Percentiles rank a stretch among this genome's conserved stretches.
Evolutionary conservation across 2,113 vertebrate genomes (phyloP).

Genomic region (Pomatorhinus ruficollis): DNA sequence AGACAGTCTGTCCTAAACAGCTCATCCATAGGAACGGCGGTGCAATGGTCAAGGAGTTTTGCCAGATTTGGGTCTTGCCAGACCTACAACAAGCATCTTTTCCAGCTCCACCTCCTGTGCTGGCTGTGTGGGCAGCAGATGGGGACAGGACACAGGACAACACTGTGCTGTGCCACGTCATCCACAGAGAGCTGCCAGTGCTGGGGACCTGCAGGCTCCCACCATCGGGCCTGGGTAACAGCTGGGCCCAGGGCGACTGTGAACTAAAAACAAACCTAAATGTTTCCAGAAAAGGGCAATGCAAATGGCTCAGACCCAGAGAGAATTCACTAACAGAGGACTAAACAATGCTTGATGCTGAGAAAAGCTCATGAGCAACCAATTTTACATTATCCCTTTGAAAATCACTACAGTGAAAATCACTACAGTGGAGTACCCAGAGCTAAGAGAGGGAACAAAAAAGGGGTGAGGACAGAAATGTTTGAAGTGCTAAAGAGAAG

Average conservation of each 20-base stretch:
- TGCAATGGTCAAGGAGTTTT: background rate
- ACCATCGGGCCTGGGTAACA: background rate
- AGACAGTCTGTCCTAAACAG: background rate
- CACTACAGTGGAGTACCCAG: background rate
- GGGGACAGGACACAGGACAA: background rate
- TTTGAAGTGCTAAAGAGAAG: background rate
- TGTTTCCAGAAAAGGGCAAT: background rate
- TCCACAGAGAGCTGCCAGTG: rapidly evolving
- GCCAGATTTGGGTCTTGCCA: background rate
- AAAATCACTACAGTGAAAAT: too few species aligned
- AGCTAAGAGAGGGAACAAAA: background rate
- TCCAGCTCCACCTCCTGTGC: background rate
- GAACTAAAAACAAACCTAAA: background rate
- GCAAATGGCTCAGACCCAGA: background rate
- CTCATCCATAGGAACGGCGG: rapidly evolving
- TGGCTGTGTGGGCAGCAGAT: rapidly evolving
- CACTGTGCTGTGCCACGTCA: rapidly evolving
- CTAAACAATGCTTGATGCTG: background rate
- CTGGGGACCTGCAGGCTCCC: background rate
- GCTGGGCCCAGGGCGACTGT: background rate
- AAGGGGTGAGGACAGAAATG: background rate
- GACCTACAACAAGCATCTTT: background rate
- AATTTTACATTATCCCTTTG: background rate
- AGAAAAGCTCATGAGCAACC: background rate
- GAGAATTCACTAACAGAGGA: background rate